Base-by-base conservation (phyloP, 2,888 invertebrate genomes). In the Bombyx huttoni region DNA sequence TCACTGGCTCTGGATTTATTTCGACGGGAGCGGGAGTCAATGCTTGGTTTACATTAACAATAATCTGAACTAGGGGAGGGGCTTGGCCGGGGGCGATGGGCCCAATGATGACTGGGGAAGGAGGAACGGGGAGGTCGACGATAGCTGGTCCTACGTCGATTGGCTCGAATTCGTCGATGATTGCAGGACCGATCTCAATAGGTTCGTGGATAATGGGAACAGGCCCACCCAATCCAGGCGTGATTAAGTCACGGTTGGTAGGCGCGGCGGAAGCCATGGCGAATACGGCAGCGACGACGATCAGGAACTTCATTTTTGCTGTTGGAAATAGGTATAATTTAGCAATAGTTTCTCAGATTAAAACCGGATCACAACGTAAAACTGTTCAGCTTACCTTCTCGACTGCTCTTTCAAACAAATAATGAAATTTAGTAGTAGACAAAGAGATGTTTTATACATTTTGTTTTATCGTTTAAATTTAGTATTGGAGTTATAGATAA, bases 121-220 rank as follows among this genome's bases (percentile, higher is more conserved):
- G 62, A 1, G 48, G 1, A 24, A 24, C 47, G 49, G 46, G 13
- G 13, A 24, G 7, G 9, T 55, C 59, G 5, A 56, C 40, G 46
- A 60, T 52, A 10, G 53, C 55, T 14, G 58, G 59, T 48, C 51
- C 58, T 9, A 53, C 48, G n/a, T 50, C 8, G 55, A 56, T 52
- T 40, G 58, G 58, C 33, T 46, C 46, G 8, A 9, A 50, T 35
- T 50, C 33, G 46, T 52, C 53, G 46, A 56, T 33, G 34, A 57
- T 51, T 3, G 56, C 56, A 48, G 59, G 57, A 49, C 52, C 53
- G 46, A 58, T 53, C 12, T 51, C 47, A 56, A 60, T 65, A 56
- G 69, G 72, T 65, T 60, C 65, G 55, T 65, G 55, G 65, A 73
- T 69, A 57, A 63, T 65, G 51, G 73, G 53, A 34, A 51, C 53